Conservation (phyloP, 2,888 invertebrate species). For the Onchidella celtica region DNA sequence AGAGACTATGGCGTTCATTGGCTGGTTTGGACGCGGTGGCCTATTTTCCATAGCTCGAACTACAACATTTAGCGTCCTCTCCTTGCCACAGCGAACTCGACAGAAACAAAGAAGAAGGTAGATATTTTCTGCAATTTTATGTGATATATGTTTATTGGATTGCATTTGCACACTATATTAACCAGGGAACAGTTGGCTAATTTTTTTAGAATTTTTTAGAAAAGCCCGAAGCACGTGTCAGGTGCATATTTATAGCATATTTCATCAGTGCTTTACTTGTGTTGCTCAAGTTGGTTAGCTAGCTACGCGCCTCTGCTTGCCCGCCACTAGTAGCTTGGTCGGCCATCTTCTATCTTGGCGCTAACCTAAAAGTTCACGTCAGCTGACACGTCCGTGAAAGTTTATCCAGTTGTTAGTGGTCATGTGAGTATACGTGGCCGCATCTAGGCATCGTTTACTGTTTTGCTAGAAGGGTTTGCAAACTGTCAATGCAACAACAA, state of each 20-base stretch:
- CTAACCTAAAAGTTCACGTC: not conserved
- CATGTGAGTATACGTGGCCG: no score
- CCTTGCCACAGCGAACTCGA: slow-evolving; percentile 13
- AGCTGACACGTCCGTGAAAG: not conserved
- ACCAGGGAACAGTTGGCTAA: not conserved
- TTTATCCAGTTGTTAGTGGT: no score
- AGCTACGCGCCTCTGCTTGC: slow-evolving; percentile 13
- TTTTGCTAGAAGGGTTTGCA: no score
- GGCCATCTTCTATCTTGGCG: slow-evolving; percentile 31
- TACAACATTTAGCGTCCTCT: slow-evolving; percentile 39
- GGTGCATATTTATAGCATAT: slow-evolving; percentile 28
- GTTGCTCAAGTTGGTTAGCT: slow-evolving; percentile 5
- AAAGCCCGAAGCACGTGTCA: not conserved
- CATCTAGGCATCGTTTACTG: no score
- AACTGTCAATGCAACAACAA: not conserved
- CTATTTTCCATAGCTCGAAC: slow-evolving; percentile 22
- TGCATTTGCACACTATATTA: not conserved
- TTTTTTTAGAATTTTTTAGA: not conserved
- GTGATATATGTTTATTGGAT: not conserved
- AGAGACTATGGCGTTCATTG: slow-evolving; percentile 40
- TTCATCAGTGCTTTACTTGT: not conserved
- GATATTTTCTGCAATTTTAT: not conserved
- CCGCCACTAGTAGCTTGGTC: slow-evolving; percentile 33
- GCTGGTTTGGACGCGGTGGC: slow-evolving; percentile 26
- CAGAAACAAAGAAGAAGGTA: slow-evolving; percentile 22